Base-by-base conservation (phyloP, 2,113 vertebrate species). In the Strix aluco region DNA sequence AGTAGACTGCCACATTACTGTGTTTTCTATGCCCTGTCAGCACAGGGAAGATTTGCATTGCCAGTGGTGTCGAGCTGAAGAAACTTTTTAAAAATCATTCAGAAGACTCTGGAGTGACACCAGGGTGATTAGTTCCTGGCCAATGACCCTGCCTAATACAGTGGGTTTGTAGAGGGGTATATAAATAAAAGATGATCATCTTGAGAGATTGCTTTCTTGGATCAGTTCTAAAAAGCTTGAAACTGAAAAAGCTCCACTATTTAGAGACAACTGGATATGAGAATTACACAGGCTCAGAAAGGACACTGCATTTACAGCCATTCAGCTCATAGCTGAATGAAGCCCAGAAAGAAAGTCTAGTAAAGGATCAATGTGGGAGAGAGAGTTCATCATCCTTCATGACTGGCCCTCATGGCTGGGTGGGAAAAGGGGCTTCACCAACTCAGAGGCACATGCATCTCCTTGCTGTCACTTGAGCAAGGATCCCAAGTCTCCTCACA, bases 141-240 rank as follows among this genome's bases (percentile, higher is more conserved):
- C 92, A 85, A 78, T 94, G 78, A 87, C 38, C 18, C 26, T 54
- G 42, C 22, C 46, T 87, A 82, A 91, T 27, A 82, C 5, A 69
- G 70, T 18, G 36, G 21, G 27, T 89, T 70, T 85, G 73, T 36
- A 87, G 32, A 85, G 58, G 47, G 47, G 47, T 73, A 85, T 59
- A 85, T 89, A 92, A 91, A 95, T 81, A 94, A 94, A 90, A 94
- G 22, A 82, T 69, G 1, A 75, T 46, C 3, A 65, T 72, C 66
- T 74, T 72, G n/a, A 87, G 46, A 85, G 47, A 92, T 20, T 82
- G 66, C 62, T 92, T 95, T 91, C 95, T 77, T 85, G 70, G 73
- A 81, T 92, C 86, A 27, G 23, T 79, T 81, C 74, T 97, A 87
- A 80, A 85, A 92, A 77, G 62, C 49, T 84, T 85, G 65, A 88